phyloP scores from a whole-genome alignment of 2,797 vertebrate species.

The Siniperca scherzeri region DNA sequence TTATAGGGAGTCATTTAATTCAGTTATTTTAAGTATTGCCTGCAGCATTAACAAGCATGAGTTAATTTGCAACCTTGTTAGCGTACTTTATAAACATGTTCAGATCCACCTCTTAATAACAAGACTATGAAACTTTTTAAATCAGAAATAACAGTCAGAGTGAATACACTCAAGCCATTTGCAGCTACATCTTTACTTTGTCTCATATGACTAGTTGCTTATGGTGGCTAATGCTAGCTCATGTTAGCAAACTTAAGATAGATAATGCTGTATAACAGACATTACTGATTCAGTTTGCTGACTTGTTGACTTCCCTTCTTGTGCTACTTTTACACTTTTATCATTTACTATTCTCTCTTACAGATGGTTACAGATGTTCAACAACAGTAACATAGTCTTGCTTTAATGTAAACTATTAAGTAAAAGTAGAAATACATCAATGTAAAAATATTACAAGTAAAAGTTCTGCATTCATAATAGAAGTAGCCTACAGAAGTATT shows the following conservation, averaged over 20 bases:
- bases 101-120: neutral
- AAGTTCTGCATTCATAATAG: too few species aligned
- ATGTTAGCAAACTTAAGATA: neutral
- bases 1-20: slow-evolving; percentile 5
- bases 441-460: too few species aligned
- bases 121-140: neutral
- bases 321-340: neutral
- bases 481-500: too few species aligned
- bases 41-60: neutral
- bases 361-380: too few species aligned
- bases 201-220: neutral
- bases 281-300: neutral
- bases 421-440: too few species aligned
- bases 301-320: neutral
- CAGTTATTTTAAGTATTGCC: neutral
- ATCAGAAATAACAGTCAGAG: neutral
- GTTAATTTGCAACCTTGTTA: neutral
- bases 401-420: too few species aligned
- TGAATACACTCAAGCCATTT: neutral
- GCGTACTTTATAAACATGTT: slow-evolving; percentile 2
- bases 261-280: neutral
- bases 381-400: too few species aligned
- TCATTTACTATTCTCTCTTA: too few species aligned
- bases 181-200: neutral
- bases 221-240: neutral